Conservation (phyloP, 2,888 invertebrate genomes). For the Trypoxylon attenuatum region DNA sequence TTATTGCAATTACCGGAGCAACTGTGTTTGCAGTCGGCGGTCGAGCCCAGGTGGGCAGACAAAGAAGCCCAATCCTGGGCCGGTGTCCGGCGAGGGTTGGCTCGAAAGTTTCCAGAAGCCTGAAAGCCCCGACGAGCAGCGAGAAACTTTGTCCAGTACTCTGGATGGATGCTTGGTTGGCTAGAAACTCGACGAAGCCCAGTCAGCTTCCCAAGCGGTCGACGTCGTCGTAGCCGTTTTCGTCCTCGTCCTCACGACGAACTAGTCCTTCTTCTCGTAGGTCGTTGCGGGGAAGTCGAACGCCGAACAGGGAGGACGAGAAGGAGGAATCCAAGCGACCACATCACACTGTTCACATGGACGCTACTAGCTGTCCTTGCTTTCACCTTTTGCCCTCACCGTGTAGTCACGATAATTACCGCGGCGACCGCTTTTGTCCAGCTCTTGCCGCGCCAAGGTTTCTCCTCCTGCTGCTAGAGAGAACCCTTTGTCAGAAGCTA, state of each 20-base stretch:
- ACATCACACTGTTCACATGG: constrained; percentile 50
- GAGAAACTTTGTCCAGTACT: constrained; percentile 66
- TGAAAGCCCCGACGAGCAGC: constrained; percentile 52
- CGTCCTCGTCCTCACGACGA: constrained; percentile 25
- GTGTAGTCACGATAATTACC: constrained; percentile 68
- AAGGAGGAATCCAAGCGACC: too few species aligned
- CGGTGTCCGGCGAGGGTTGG: constrained; percentile 49
- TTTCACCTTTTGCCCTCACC: constrained; percentile 47
- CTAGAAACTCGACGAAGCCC: constrained; percentile 68
- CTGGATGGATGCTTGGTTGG: constrained; percentile 62
- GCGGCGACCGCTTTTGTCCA: constrained; percentile 68
- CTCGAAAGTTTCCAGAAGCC: constrained; percentile 67
- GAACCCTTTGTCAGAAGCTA: constrained; percentile 55
- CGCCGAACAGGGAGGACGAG: constrained; percentile 20
- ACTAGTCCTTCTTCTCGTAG: too few species aligned
- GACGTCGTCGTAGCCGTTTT: constrained; percentile 38
- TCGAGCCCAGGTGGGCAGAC: constrained; percentile 51
- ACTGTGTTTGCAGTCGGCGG: constrained; percentile 49
- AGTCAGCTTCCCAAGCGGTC: constrained; percentile 61
- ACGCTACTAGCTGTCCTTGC: constrained; percentile 45
- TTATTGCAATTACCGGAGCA: constrained; percentile 63
- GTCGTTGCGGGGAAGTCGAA: too few species aligned
- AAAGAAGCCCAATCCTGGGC: constrained; percentile 54
- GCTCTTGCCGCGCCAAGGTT: constrained; percentile 47
- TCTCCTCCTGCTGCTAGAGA: constrained; percentile 50